Base-by-base conservation (phyloP, 2,113 vertebrate genomes). In the Tichodroma muraria region DNA sequence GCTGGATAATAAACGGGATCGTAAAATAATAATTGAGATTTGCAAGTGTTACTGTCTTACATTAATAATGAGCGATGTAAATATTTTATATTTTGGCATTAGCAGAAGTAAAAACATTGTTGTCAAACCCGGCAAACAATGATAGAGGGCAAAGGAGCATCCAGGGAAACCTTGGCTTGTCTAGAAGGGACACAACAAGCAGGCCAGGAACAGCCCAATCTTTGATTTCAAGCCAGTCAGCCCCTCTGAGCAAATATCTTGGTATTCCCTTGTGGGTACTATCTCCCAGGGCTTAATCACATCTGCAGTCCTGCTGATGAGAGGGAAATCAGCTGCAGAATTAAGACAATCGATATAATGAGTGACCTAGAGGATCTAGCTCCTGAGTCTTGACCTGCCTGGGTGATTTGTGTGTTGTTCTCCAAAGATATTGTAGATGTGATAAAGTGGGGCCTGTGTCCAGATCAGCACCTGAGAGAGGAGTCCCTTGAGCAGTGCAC, bases 11-110 rank as follows among this genome's bases (percentile, higher is more conserved):
- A 92, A 95, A 94, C 4, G 16, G 77, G 80, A 95, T 95, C 69
- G 79, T 95, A 93, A 97, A 96, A 96, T 95, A 96, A 96, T 93
- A 91, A 97, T 93, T 81, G 90, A 75, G 83, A 91, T 90, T 95
- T 54, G 33, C 69, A 84, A 94, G 79, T 85, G 88, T 70, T 95
- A 70, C 88, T 76, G 64, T 71, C 87, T 89, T 94, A 64, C 79
- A 79, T 95, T 95, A 90, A 83, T 93, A 94, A 91, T 50, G 63
- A 93, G 38, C 30, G 45, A 56, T 31, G 71, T 88, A 85, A 95
- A 91, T 86, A 79, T 77, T 86, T 91, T 65, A 88, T 65, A n/a
- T 75, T 94, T 90, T 85, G 81, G 38, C 28, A 66, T 91, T 37
- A 50, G 42, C 27, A 68, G 47, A 72, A 37, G 7, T 87, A 30